Conservation (phyloP, 2,113 vertebrate species). For the Probosciger aterrimus region DNA sequence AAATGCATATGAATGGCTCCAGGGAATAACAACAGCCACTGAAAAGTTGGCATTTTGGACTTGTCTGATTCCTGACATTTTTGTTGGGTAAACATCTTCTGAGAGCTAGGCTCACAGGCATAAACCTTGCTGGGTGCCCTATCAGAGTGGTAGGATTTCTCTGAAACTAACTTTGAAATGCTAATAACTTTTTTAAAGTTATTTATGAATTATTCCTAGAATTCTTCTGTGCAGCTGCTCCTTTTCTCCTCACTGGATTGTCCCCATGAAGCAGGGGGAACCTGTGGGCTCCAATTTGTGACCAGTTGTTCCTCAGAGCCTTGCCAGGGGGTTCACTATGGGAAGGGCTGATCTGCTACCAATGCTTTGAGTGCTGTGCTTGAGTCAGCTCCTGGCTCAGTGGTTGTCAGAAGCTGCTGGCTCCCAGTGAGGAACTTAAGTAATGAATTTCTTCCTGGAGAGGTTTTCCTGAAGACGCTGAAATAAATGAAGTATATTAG, state of each 20-base stretch:
- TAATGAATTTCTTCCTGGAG: background rate
- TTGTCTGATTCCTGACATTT: background rate
- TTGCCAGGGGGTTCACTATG: background rate
- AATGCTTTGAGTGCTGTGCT: background rate
- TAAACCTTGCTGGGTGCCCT: background rate
- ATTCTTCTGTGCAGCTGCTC: background rate
- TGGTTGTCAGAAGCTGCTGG: background rate
- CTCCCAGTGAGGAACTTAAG: background rate
- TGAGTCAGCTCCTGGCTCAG: background rate
- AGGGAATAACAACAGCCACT: background rate
- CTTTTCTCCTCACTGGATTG: background rate
- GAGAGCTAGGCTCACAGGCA: background rate
- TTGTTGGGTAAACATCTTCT: background rate
- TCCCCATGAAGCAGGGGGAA: rapidly evolving
- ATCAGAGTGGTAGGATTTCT: background rate
- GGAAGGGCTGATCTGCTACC: background rate
- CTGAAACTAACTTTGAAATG: background rate
- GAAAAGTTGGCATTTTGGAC: background rate
- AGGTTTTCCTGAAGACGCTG: background rate
- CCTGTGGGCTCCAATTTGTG: background rate
- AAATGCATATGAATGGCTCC: background rate
- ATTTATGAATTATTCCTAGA: background rate
- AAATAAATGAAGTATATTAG: background rate
- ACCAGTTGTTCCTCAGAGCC: background rate
- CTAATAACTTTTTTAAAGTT: background rate